Evolutionary conservation across 2,797 vertebrate species (phyloP).

Genomic region (Falco cherrug): DNA sequence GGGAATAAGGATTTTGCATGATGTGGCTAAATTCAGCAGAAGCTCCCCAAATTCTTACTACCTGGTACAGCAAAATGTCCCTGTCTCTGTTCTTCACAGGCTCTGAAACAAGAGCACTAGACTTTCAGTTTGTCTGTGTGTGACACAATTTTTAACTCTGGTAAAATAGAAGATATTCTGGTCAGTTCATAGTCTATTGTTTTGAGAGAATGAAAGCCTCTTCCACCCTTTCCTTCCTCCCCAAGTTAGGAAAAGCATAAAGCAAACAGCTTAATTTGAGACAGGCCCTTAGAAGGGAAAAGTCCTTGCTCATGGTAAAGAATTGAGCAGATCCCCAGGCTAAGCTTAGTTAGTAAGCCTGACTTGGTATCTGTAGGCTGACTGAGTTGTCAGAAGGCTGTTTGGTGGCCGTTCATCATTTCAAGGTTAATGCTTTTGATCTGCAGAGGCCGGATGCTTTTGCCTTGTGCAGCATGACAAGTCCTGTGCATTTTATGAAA

Average conservation of each 20-base stretch:
- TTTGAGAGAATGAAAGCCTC: neutral
- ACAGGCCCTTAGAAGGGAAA: neutral
- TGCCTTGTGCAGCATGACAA: neutral
- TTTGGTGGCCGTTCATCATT: neutral
- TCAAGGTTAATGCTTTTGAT: neutral
- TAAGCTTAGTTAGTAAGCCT: neutral
- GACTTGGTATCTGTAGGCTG: neutral
- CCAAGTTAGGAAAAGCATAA: neutral
- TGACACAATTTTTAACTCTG: neutral
- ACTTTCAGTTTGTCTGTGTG: neutral
- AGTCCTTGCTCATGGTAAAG: neutral
- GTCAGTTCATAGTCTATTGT: neutral
- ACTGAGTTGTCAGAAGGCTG: neutral
- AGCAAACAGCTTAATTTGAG: neutral
- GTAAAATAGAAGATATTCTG: neutral
- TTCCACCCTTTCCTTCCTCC: constrained; percentile 48
- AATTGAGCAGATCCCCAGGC: neutral
- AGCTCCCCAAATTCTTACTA: neutral
- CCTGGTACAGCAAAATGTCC: neutral
- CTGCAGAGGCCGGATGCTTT: neutral
- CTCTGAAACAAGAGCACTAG: accelerated
- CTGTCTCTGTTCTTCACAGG: neutral
- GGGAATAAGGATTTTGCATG: neutral
- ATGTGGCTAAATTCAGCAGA: neutral
- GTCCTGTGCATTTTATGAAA: neutral